phyloP scores from a whole-genome alignment of 2,113 vertebrate species.

The Pteruthius melanotis region DNA sequence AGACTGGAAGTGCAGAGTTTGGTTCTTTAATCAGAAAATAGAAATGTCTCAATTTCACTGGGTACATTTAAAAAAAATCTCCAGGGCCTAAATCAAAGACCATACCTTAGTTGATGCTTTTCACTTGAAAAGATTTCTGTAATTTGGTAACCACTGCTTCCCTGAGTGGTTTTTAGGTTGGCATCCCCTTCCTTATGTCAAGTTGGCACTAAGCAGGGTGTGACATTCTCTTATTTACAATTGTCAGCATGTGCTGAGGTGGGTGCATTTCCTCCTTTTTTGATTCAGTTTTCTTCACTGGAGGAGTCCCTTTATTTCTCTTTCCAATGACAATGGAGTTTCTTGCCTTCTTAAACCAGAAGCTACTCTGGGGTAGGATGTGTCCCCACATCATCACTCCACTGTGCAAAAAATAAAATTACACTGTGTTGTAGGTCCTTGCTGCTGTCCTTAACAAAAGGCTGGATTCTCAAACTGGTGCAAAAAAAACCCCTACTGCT shows the following conservation, averaged over 20 bases:
- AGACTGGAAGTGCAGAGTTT: not conserved
- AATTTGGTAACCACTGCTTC: not conserved
- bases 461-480: not conserved
- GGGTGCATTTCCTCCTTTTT: not conserved
- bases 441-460: not conserved
- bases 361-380: not conserved
- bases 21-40: not conserved
- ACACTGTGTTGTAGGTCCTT: not conserved
- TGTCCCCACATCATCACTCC: not conserved
- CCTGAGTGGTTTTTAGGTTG: not conserved
- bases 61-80: not conserved
- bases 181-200: not conserved
- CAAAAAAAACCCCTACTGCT: not conserved
- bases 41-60: not conserved
- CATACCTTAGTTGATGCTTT: not conserved
- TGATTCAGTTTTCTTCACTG: not conserved
- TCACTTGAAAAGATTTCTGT: not conserved
- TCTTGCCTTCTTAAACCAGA: not conserved
- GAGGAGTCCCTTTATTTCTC: not conserved
- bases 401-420: not conserved
- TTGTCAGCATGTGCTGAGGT: not conserved
- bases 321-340: not conserved
- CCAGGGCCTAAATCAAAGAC: not conserved
- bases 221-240: not conserved
- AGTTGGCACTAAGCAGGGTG: not conserved